Conservation (phyloP, 2,888 invertebrate genomes). For the Adelphocoris suturalis region DNA sequence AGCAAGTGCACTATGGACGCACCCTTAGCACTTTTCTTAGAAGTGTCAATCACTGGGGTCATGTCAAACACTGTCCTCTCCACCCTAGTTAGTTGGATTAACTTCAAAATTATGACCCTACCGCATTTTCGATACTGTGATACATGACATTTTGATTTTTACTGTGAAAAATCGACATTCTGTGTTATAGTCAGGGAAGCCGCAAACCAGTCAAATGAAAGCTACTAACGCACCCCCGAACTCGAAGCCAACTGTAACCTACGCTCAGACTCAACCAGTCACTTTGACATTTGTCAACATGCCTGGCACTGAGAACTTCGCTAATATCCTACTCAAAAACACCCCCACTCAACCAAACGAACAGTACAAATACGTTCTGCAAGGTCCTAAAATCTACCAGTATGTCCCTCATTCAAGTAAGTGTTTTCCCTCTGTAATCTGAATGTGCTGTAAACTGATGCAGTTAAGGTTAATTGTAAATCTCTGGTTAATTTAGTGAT, state of each 20-base stretch:
- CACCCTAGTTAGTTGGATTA: no score
- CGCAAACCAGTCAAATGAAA: constrained; percentile 55
- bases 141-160: no score
- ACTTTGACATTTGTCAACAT: constrained; percentile 78
- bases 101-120: no score
- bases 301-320: constrained; percentile 74
- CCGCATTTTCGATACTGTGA: no score
- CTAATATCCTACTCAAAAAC: constrained; percentile 75
- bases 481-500: no score
- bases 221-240: constrained; percentile 37
- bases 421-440: background rate
- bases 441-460: no score
- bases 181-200: constrained; percentile 50
- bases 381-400: constrained; percentile 78
- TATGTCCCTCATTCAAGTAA: constrained; percentile 78
- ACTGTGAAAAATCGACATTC: no score
- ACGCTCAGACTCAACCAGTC: constrained; percentile 78
- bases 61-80: no score
- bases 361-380: constrained; percentile 77
- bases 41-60: no score
- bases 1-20: no score
- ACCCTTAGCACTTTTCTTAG: no score
- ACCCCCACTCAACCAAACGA: constrained; percentile 71
- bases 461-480: no score
- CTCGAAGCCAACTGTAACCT: constrained; percentile 64